These are phyloP conservation scores for Ficedula albicollis DNA, from an alignment of 2,797 vertebrate genomes.

Conservation along the genomic window DNA sequence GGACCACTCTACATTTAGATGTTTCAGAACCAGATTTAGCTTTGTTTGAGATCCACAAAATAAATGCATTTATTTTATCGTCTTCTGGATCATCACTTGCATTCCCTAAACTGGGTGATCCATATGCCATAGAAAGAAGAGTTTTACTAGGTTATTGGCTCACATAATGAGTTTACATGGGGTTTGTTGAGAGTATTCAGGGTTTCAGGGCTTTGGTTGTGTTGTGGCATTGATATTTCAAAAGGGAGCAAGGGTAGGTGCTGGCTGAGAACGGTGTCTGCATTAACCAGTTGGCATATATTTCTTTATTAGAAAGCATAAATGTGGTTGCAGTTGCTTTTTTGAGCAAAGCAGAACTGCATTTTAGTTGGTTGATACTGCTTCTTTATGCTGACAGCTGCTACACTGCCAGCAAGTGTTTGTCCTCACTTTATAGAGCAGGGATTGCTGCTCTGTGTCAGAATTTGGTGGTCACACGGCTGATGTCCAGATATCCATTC, in stretches of 20 bases:
- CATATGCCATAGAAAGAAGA: not conserved
- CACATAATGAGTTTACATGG: not conserved
- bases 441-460: not conserved
- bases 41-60: not conserved
- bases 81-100: not conserved
- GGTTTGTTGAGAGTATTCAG: not conserved
- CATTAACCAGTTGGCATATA: not conserved
- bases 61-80: not conserved
- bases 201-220: not conserved
- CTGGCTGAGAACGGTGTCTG: not conserved
- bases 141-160: not conserved
- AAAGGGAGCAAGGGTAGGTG: not conserved
- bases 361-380: not conserved
- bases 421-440: not conserved
- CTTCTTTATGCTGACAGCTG: not conserved
- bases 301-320: not conserved
- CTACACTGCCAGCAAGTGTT: not conserved
- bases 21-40: not conserved
- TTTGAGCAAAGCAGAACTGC: not conserved
- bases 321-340: not conserved
- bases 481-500: not conserved
- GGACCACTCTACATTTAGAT: not conserved
- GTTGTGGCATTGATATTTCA: not conserved
- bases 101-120: not conserved
- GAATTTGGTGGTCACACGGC: not conserved